Evolutionary conservation across 2,113 vertebrate genomes (phyloP), one percentile per base, ranked within the genome.

Genomic region (Pardalotus punctatus): DNA sequence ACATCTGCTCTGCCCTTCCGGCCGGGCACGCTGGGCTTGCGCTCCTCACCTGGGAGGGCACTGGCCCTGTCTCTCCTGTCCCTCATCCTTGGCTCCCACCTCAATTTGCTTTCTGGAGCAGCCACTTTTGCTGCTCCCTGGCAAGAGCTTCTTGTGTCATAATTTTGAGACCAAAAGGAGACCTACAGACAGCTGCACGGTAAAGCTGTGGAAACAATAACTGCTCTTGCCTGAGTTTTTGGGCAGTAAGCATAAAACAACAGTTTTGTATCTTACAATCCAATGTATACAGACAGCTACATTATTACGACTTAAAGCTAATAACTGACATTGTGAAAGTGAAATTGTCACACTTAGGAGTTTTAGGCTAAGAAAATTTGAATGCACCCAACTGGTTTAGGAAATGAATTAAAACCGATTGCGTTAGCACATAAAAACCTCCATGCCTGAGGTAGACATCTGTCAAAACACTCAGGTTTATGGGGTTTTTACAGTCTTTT

Each of bases 11-110:
- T 81, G 24, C 5, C 36, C 11, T 33, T 56, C 58, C 17, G n/a
- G 1, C 14, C 33, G 20, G 31, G 10, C 48, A 3, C 0, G 0
- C 14, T 31, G 23, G 20, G 40, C 23, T 4, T 45, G 35, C 6
- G 6, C 14, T 29, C 9, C 25, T 33, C 33, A 27, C 7, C 27
- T 22, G 14, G 15, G 6, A 45, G 36, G 35, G 21, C n/a, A 27
- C 12, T 61, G 45, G 5, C 11, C 22, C 2, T 2, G 17, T 27
- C 25, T 64, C 27, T 33, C 33, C 33, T 33, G 27, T 23, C 28
- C 13, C 17, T 71, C 24, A 57, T 9, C 33, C 28, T 71, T 50
- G 25, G 9, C 20, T 80, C 8, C 33, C 53, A 66, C 31, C 17
- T 67, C 35, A 16, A 9, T 29, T 45, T 57, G 11, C 14, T 93